Evolutionary conservation across 2,888 invertebrate genomes (phyloP).

Genomic region (Sympetrum striolatum): DNA sequence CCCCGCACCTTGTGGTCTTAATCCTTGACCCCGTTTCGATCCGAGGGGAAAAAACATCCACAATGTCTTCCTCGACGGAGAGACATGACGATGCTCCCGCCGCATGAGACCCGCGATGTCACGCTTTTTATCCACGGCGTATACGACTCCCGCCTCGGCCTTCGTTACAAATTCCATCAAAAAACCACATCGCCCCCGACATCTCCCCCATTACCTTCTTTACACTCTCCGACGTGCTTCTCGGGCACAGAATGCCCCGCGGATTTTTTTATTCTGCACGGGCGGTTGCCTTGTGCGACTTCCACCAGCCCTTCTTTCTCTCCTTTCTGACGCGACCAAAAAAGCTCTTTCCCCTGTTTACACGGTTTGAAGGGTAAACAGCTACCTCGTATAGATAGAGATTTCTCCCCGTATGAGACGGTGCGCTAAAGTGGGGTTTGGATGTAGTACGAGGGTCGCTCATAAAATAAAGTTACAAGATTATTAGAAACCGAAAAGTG

Average conservation of each 20-base stretch:
- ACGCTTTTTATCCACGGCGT: neutral
- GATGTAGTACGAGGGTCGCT: too few relatives aligned
- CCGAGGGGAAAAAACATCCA: neutral
- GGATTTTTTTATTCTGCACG: neutral
- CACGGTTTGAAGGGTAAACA: constrained; percentile 14
- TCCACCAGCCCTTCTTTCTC: neutral
- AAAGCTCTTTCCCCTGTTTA: constrained; percentile 14
- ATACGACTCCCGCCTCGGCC: neutral
- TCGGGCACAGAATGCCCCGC: neutral
- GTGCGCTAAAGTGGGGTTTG: neutral
- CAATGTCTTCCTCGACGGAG: neutral
- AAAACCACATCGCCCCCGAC: neutral
- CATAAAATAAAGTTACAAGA: too few relatives aligned
- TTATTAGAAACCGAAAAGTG: too few relatives aligned
- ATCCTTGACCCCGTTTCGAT: constrained; percentile 33
- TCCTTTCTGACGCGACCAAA: neutral
- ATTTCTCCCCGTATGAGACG: neutral
- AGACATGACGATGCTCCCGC: neutral
- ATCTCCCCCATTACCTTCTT: neutral
- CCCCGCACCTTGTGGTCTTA: neutral
- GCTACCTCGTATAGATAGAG: neutral
- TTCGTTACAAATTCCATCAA: constrained; percentile 40
- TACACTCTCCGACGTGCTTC: neutral
- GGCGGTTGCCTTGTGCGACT: neutral
- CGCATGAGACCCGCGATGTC: neutral